Base-by-base conservation (phyloP, 2,888 invertebrate species). In the Ennomos fuscantarius region DNA sequence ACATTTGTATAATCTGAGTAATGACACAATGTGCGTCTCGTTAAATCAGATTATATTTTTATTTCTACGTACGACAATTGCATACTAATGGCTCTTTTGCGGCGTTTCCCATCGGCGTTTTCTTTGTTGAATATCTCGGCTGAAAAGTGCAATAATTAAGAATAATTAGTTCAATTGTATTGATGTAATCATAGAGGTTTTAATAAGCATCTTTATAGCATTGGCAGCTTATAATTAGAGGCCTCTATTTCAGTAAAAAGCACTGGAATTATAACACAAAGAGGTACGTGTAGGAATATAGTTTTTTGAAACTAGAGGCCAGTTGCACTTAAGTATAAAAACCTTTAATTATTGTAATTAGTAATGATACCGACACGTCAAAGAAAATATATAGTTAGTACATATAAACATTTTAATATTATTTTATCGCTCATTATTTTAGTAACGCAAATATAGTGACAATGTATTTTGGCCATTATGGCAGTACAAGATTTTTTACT, bases 81-180 rank as follows among this genome's bases (percentile, higher is more conserved):
- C 66, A 75, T 76, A 62, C 70, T 68, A 66, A 76, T 71, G 68
- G 71, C 55, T 58, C 64, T 69, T 61, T 68, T 65, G 54, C 40
- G n/a, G n/a, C n/a, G n/a, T n/a, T n/a, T n/a, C n/a, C 45, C 49
- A 24, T 52, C 44, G 51, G 55, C 41, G 41, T 63, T 51, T 62
- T 43, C 58, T 63, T 63, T 60, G 54, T 54, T 51, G 46, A 31
- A 44, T 44, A 15, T 43, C 12, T 52, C 56, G 31, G 15, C 41
- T 55, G 52, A 51, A 56, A 58, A 42, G 37, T 48, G 60, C 42
- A 62, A 24, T 24, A 24, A 24, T 24, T 24, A 24, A 24, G 3
- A 24, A 24, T 24, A 24, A 62, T 63, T 54, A 51, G 36, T 39
- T 47, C 37, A 45, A 57, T 55, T 60, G 55, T 55, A 54, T 61